Conservation (phyloP, 1,140 invertebrate species). For the Drosophila nigromelanica region DNA sequence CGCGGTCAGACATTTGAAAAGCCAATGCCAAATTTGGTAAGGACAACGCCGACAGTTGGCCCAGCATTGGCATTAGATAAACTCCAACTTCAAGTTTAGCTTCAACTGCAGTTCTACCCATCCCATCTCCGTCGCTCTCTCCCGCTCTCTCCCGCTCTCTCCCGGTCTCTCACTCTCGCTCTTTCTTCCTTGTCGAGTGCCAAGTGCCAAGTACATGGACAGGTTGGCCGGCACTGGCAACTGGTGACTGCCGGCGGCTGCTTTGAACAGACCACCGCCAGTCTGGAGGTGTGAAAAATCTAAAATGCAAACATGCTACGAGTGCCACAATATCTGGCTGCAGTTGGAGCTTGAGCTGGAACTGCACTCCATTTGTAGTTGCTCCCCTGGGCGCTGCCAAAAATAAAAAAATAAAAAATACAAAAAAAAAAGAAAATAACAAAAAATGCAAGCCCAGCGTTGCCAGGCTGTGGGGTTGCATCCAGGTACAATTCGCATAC, state of each 20-base stretch:
- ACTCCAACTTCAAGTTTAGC: slow-evolving; percentile 20
- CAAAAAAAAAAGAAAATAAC: slow-evolving; percentile 1
- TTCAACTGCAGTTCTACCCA: neutral
- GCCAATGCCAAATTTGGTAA: slow-evolving; percentile 74
- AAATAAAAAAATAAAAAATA: slow-evolving; percentile 55
- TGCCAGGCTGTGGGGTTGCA: slow-evolving; percentile 53
- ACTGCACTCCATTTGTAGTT: slow-evolving; percentile 74
- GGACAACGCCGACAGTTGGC: slow-evolving; percentile 53
- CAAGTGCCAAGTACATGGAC: slow-evolving; percentile 69
- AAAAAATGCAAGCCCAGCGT: slow-evolving; percentile 40
- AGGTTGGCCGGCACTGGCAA: slow-evolving; percentile 46
- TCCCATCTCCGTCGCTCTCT: too few relatives aligned
- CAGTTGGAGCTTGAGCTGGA: neutral
- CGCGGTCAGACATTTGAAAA: slow-evolving; percentile 72
- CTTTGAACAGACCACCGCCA: slow-evolving; percentile 76
- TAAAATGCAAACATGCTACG: slow-evolving; percentile 76
- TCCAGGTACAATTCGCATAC: slow-evolving; percentile 37
- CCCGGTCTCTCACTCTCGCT: neutral
- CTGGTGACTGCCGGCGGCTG: slow-evolving; percentile 64
- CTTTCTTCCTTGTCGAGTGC: slow-evolving; percentile 20
- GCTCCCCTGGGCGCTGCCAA: slow-evolving; percentile 70
- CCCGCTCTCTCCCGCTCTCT: too few relatives aligned
- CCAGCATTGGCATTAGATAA: slow-evolving; percentile 72
- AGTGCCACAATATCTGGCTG: slow-evolving; percentile 22
- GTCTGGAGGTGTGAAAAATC: slow-evolving; percentile 75